phyloP scores from a whole-genome alignment of 2,888 invertebrate genomes.

The Ophioninae sp. region DNA sequence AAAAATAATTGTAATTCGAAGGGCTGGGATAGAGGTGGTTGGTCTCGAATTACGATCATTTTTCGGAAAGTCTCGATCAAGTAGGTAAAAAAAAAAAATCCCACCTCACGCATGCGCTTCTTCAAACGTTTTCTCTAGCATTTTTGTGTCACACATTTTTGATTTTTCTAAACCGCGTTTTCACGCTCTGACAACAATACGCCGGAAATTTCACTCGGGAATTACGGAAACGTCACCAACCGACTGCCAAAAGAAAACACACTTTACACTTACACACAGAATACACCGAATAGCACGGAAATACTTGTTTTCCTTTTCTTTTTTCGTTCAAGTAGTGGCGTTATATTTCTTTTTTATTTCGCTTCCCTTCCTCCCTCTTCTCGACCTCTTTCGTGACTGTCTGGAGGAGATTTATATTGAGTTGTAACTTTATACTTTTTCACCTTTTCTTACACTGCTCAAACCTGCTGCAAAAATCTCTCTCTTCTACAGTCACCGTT shows the following conservation, averaged over 20 bases:
- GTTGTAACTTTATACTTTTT: constrained; percentile 68
- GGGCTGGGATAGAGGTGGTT: too few species aligned
- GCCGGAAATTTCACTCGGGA: not conserved
- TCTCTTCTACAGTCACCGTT: constrained; percentile 50
- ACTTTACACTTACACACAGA: constrained; percentile 26
- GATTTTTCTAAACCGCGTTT: not conserved
- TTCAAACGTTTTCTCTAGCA: constrained; percentile 18
- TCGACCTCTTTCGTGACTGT: constrained; percentile 80
- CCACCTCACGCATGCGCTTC: constrained; percentile 69
- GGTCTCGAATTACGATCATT: constrained; percentile 20
- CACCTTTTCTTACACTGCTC: constrained; percentile 65
- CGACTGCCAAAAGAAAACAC: constrained; percentile 15
- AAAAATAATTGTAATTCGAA: constrained; percentile 35
- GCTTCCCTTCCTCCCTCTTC: constrained; percentile 62
- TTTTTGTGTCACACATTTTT: constrained; percentile 37
- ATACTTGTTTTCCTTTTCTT: not conserved
- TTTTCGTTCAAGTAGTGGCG: constrained; percentile 34
- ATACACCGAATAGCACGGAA: constrained; percentile 51
- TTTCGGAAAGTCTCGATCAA: constrained; percentile 17
- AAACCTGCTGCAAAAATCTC: constrained; percentile 62
- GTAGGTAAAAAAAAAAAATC: constrained; percentile 64
- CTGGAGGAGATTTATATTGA: constrained; percentile 78
- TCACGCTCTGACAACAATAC: not conserved
- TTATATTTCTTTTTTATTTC: constrained; percentile 61
- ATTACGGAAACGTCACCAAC: not conserved